Evolutionary conservation across 64 coral and sea anemone species (phyloP).

Genomic region (Actinia equina): DNA sequence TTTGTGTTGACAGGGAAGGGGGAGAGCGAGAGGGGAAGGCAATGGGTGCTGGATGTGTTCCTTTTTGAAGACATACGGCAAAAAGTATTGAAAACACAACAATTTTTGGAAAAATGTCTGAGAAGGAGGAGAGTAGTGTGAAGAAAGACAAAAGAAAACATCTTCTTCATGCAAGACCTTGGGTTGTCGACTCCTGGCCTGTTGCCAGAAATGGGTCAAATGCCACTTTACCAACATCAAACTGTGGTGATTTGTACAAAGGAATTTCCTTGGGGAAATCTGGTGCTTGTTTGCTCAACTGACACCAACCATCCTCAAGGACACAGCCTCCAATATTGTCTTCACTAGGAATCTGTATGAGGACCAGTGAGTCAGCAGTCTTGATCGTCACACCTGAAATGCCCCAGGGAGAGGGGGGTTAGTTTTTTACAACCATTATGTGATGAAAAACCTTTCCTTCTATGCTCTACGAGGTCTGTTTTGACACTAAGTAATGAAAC

Average conservation of each 20-base stretch:
- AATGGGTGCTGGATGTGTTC: not conserved
- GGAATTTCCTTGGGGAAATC: constrained; percentile 39
- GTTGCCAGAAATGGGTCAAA: constrained; percentile 60
- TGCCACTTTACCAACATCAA: constrained; percentile 56
- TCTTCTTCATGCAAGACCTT: not conserved
- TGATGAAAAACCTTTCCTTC: too few species aligned
- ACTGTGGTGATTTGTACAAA: constrained; percentile 76
- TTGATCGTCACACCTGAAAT: constrained; percentile 42
- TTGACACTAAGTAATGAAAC: too few species aligned
- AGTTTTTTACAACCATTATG: too few species aligned
- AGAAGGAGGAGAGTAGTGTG: too few species aligned
- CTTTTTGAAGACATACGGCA: too few species aligned
- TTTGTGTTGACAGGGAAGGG: not conserved
- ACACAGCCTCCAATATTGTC: constrained; percentile 40
- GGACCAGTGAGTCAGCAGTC: constrained; percentile 54
- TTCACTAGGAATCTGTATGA: constrained; percentile 43
- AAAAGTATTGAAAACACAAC: too few species aligned
- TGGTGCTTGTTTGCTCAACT: constrained; percentile 32
- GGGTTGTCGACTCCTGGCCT: not conserved
- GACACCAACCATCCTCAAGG: constrained; percentile 54
- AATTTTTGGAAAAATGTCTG: too few species aligned
- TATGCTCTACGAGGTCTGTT: too few species aligned
- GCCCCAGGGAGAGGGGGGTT: not conserved
- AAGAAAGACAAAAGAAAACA: too few species aligned
- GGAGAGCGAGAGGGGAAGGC: too few species aligned